Evolutionary conservation across 1,140 invertebrate species (phyloP).

Genomic region (Aleiodes sp.): DNA sequence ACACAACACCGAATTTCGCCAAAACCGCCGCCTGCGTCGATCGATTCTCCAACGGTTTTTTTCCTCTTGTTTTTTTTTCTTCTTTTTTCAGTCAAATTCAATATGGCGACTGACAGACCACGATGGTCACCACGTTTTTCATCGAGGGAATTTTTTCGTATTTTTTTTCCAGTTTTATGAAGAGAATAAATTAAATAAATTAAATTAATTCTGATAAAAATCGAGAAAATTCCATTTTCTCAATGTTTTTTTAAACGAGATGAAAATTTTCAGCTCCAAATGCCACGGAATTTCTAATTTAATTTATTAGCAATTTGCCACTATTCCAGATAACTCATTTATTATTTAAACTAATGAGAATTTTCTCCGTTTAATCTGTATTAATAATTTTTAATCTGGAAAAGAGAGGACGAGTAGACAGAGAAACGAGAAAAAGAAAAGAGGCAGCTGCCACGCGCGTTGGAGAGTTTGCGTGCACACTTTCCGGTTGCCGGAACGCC

Average conservation of each 20-base stretch:
- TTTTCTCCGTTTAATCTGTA: neutral
- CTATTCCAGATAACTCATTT: neutral
- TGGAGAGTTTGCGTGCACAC: slow-evolving; percentile 45
- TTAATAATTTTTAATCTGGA: neutral
- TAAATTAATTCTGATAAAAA: too few relatives aligned
- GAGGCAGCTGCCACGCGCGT: slow-evolving; percentile 32
- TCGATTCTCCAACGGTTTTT: slow-evolving; percentile 35
- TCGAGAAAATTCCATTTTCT: too few relatives aligned
- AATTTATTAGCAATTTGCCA: neutral
- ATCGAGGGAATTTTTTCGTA: too few relatives aligned
- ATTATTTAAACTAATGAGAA: too few relatives aligned
- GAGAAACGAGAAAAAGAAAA: slow-evolving; percentile 4
- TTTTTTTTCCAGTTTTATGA: too few relatives aligned
- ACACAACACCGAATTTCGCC: slow-evolving; percentile 24
- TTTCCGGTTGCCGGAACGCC: slow-evolving; percentile 58
- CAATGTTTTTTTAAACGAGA: too few relatives aligned
- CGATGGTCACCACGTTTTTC: too few relatives aligned
- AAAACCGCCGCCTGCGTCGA: slow-evolving; percentile 26
- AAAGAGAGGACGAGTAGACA: neutral
- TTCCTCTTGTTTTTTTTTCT: neutral
- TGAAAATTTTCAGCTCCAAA: slow-evolving; percentile 5
- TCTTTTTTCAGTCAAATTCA: neutral
- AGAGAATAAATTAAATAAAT: too few relatives aligned
- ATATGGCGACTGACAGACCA: neutral
- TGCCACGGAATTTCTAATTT: neutral